Percentiles rank a stretch among this genome's conserved stretches.
Conservation (phyloP, 2,113 vertebrate species). For the Poeciliopsis prolifica region DNA sequence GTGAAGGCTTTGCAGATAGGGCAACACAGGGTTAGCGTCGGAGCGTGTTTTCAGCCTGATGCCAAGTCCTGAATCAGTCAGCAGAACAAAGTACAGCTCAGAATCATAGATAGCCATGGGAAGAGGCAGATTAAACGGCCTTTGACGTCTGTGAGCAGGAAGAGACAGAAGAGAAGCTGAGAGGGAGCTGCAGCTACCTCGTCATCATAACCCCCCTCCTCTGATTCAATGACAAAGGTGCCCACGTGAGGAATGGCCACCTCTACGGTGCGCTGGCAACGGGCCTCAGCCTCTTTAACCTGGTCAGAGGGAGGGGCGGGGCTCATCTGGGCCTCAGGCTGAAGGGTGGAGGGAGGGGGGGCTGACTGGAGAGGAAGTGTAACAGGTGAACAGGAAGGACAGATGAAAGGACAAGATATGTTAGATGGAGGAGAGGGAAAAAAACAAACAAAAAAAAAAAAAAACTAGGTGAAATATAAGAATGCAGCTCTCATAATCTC, state of each 20-base stretch:
- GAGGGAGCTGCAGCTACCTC: constrained; percentile 85
- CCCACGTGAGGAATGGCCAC: constrained; percentile 94
- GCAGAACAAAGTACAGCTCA: constrained; percentile 7
- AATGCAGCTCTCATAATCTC: background rate
- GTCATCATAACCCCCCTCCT: constrained; percentile 96
- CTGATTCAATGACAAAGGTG: constrained; percentile 93
- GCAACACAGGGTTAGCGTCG: constrained; percentile 28
- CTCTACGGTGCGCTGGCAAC: constrained; percentile 89
- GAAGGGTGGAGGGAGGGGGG: constrained; percentile 52
- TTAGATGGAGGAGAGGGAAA: background rate
- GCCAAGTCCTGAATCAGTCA: constrained; percentile 16
- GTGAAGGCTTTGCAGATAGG: constrained; percentile 29
- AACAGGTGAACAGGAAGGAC: constrained; percentile 53
- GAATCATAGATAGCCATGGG: constrained; percentile 13
- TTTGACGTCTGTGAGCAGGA: constrained; percentile 30
- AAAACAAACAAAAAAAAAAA: background rate
- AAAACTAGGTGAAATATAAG: background rate
- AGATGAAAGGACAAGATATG: constrained; percentile 36
- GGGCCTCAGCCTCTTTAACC: constrained; percentile 74
- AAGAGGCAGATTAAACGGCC: constrained; percentile 36
- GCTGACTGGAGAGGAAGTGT: constrained; percentile 65
- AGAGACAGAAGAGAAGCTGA: background rate
- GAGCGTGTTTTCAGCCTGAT: constrained; percentile 18
- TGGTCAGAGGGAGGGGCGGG: constrained; percentile 30
- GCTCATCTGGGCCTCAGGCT: constrained; percentile 84